Evolutionary conservation across 2,113 vertebrate species (phyloP).

Genomic region (Heterocephalus glaber): DNA sequence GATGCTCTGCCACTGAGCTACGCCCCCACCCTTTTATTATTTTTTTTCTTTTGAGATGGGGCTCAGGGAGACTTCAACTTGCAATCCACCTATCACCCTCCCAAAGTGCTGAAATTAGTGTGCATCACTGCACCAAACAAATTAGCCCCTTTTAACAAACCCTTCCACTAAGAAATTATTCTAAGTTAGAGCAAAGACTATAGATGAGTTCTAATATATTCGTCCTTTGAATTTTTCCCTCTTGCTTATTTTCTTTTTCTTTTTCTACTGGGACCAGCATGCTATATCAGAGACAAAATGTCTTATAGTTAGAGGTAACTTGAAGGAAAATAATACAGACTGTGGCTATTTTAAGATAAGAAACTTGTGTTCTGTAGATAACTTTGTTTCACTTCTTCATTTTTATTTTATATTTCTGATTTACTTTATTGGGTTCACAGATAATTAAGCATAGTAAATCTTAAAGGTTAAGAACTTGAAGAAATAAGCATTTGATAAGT

Average conservation of each 20-base stretch:
- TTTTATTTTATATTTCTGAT: conserved; percentile 36
- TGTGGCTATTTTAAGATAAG: conserved; percentile 33
- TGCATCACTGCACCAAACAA: background rate
- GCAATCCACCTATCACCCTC: background rate
- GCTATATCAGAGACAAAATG: background rate
- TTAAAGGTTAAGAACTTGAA: conserved; percentile 43
- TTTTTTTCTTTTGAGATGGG: background rate
- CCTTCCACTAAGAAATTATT: background rate
- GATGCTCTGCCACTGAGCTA: background rate
- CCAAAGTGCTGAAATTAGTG: background rate
- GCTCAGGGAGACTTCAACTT: background rate
- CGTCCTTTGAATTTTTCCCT: background rate
- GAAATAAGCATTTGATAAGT: background rate
- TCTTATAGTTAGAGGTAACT: background rate
- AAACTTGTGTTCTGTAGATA: conserved; percentile 3
- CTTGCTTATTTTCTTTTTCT: background rate
- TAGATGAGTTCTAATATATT: background rate
- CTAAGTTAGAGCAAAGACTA: background rate
- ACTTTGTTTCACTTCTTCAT: background rate
- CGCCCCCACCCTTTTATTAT: background rate
- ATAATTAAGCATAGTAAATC: conserved; percentile 46
- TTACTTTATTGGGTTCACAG: conserved; percentile 21
- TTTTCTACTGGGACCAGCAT: background rate
- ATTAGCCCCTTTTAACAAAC: background rate
- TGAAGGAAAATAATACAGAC: background rate